Evolutionary conservation across 1,140 invertebrate genomes (phyloP), one percentile per base, ranked within the genome.

Genomic region (Drosophila tsacasi): DNA sequence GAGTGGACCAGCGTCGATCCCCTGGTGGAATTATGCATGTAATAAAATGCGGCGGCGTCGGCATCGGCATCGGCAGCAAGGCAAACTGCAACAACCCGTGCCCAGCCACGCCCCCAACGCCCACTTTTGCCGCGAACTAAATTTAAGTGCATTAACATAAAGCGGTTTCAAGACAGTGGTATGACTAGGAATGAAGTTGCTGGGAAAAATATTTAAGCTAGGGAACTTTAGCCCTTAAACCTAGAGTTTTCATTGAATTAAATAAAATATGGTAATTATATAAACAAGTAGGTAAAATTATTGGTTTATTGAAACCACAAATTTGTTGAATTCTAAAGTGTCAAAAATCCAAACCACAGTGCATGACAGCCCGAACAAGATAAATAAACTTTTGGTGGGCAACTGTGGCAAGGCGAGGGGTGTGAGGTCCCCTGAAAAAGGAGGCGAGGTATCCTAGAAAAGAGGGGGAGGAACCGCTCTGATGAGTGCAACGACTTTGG

Each of bases 101-200:
- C 55, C 39, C 25, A 39, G 62, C 55, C 83, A 76, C 79, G 75
- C 67, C 78, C 78, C 67, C 57, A n/a, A 77, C 74, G 74, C 75
- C 73, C 75, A 73, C 67, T 64, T 54, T 76, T 37, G 67, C 64
- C 81, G 66, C 85, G 47, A 65, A 64, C 74, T 66, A 90, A 91
- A 90, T 85, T 90, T 90, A 90, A 90, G 85, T 90, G 86, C 85
- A 91, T 90, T 91, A 90, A 90, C 85, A 90, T 91, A 82, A 90
- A 90, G 44, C 65, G 59, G 66, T 76, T 60, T 23, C 52, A 57
- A 30, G 60, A 78, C 64, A 62, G 74, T 78, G 73, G 52, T 2
- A 13, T 7, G 7, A 52, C 12, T 17, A 30, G 19, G 3, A 49
- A 19, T 19, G 0, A 19, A 21, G 12, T 13, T 25, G 15, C 46